Evolutionary conservation across 2,888 invertebrate genomes (phyloP), one percentile per base, ranked within the genome.

Genomic region (Monopis laevigella): DNA sequence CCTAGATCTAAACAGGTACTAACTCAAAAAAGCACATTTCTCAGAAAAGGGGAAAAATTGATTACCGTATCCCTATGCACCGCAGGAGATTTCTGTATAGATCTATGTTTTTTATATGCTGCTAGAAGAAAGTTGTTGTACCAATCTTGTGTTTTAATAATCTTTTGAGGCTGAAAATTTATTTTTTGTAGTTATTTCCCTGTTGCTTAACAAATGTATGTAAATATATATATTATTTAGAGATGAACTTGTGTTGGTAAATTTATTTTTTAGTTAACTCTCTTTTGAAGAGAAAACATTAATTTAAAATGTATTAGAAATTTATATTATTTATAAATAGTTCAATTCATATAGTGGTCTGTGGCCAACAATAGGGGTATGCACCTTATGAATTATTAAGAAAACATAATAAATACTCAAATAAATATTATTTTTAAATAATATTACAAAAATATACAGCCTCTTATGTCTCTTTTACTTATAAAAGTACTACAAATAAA

Each of bases 181-280:
- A 6, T 5, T 30, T 30, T 30, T 30, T 30, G 30, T 24, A 24
- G 24, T 24, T 24, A 24, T 24, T 38, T 18, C 38, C 38, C 6
- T 38, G 7, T 38, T 38, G 21, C 18, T 38, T 38, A 18, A 18
- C 38, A 38, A 34, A 35, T 19, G 38, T 39, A 14, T 39, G 8
- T 26, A 39, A 24, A 19, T 39, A 17, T 39, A 3, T 39, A 7
- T 39, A 13, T 39, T 39, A 39, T 12, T 39, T 39, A 4, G 39
- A 39, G 39, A 24, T 27, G 39, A 39, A 26, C 14, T 26, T 39
- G 26, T 26, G 24, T 39, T 39, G 39, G 5, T 39, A 7, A 39
- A 39, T 39, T 39, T 12, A 4, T 21, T 39, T 39, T 39, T 39
- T 24, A 39, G 39, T 39, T 39, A 19, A 13, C 26, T 24, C 24